Conservation (phyloP, 2,888 invertebrate genomes). For the Chymomyza fuscimana region DNA sequence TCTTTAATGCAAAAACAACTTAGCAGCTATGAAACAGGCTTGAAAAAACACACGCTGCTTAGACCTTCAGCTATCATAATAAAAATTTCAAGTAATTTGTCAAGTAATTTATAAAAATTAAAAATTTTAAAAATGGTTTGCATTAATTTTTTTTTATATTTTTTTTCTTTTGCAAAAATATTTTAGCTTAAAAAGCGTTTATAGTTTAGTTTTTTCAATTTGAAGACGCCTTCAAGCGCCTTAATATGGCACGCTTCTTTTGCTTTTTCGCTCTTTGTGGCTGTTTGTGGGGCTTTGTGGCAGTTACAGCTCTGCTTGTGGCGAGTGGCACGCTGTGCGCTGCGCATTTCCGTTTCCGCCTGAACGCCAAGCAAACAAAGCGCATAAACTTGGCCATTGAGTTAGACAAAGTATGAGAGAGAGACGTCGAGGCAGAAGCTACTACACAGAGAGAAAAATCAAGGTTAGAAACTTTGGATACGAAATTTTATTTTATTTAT, state of each 20-base stretch:
- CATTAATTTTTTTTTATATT: not conserved
- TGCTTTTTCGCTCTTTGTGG: not conserved
- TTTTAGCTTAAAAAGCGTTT: not conserved
- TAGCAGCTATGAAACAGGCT: too few species aligned
- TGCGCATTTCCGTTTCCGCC: constrained; percentile 52
- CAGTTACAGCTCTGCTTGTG: not conserved
- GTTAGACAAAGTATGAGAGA: constrained; percentile 21
- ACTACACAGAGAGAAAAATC: too few species aligned
- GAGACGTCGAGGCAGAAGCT: too few species aligned
- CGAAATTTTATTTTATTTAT: too few species aligned
- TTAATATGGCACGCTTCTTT: not conserved
- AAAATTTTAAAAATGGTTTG: not conserved
- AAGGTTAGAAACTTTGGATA: too few species aligned
- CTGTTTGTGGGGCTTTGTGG: not conserved
- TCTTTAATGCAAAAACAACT: too few species aligned
- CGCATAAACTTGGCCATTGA: constrained; percentile 61
- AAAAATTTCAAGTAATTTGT: too few species aligned
- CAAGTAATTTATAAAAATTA: too few species aligned
- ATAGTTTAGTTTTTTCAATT: not conserved
- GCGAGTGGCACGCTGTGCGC: not conserved
- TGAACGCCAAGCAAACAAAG: constrained; percentile 60
- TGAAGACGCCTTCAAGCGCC: not conserved
- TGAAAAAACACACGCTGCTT: too few species aligned
- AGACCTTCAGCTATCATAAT: too few species aligned
- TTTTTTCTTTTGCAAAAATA: not conserved